Conservation (phyloP, 2,797 vertebrate genomes). For the Discoglossus pictus region DNA sequence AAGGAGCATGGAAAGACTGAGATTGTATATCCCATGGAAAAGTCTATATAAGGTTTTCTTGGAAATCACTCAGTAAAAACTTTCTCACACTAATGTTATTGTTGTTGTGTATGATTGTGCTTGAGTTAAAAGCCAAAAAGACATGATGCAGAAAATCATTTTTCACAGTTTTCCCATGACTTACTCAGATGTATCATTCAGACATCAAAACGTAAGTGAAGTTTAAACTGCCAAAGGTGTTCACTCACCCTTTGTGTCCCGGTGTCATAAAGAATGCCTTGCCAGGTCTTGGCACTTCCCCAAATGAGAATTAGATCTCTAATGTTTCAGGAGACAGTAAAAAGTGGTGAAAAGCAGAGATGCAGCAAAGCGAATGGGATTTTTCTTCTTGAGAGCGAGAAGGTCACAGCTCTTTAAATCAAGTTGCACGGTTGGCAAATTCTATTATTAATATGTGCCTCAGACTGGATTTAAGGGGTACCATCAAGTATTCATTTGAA, state of each 20-base stretch:
- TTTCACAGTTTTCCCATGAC: constrained; percentile 46
- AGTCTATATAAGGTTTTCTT: constrained; percentile 36
- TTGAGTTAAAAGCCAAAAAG: constrained; percentile 35
- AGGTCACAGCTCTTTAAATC: constrained; percentile 52
- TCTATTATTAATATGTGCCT: constrained; percentile 51
- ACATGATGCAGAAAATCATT: constrained; percentile 46
- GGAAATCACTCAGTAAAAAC: constrained; percentile 24
- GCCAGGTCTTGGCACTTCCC: constrained; percentile 47
- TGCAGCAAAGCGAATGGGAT: constrained; percentile 51
- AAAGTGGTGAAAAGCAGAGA: constrained; percentile 45
- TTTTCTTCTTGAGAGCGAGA: constrained; percentile 49
- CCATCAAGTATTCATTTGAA: constrained; percentile 51
- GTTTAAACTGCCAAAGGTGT: constrained; percentile 47
- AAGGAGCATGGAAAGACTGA: constrained; percentile 34
- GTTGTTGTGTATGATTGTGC: constrained; percentile 42
- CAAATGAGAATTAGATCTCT: constrained; percentile 50
- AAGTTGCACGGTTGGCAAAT: constrained; percentile 50
- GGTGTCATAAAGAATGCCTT: constrained; percentile 46
- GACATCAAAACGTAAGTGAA: constrained; percentile 47
- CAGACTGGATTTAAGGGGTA: constrained; percentile 47
- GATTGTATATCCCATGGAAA: constrained; percentile 16
- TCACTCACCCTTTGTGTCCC: constrained; percentile 43
- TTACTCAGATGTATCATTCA: constrained; percentile 49
- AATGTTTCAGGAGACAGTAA: constrained; percentile 49
- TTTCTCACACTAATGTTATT: constrained; percentile 44